These are phyloP conservation scores for Rapana venosa DNA, from an alignment of 2,888 invertebrate species.

Conservation along the genomic window DNA sequence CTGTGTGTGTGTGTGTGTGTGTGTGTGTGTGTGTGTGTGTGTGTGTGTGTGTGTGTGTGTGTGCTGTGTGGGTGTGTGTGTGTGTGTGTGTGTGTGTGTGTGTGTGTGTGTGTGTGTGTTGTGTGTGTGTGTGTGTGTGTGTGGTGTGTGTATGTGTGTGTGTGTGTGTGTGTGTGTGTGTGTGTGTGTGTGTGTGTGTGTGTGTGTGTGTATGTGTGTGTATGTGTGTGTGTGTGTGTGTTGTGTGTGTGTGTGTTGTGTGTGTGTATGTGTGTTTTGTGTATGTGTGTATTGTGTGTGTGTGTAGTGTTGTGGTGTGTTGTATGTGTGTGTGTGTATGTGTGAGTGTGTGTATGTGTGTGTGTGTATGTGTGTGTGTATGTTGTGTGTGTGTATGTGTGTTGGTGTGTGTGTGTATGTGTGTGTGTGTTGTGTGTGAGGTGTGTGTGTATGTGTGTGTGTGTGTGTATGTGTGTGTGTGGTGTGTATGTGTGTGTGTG, in stretches of 20 bases:
- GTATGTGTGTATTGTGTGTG: no score
- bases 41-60: neutral
- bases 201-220: neutral
- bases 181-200: neutral
- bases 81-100: neutral
- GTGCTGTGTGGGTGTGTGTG: neutral
- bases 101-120: neutral
- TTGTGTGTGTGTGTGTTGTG: no score
- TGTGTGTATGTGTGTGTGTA: neutral
- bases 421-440: no score
- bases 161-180: neutral
- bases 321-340: no score
- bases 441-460: neutral
- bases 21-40: neutral
- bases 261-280: no score
- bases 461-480: neutral
- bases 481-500: conserved; percentile 1
- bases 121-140: no score
- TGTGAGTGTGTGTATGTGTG: neutral
- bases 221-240: neutral
- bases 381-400: neutral
- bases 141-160: neutral
- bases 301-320: no score
- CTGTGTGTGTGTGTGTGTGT: neutral
- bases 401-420: neutral